These are phyloP conservation scores for Siniperca undulata DNA, from an alignment of 2,797 vertebrate species.

Conservation along the genomic window DNA sequence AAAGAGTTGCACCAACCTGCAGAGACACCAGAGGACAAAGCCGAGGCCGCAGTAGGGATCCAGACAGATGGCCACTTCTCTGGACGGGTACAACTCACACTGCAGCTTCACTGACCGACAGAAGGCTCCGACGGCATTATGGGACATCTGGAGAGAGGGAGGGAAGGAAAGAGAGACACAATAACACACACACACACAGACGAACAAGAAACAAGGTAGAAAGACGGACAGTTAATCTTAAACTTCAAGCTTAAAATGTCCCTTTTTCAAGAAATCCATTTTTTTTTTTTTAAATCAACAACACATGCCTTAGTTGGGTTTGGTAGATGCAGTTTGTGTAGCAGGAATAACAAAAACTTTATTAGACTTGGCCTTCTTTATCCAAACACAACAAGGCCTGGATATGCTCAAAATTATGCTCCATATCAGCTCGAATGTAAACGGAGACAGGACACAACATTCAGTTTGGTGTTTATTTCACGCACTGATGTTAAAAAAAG, in stretches of 20 bases:
- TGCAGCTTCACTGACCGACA: conserved; percentile 99
- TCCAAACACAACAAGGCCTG: neutral
- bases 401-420: neutral
- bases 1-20: conserved; percentile 86
- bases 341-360: neutral
- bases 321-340: neutral
- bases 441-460: neutral
- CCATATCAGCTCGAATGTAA: neutral
- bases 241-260: neutral
- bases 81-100: conserved; percentile 98
- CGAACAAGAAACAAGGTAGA: conserved; percentile 28
- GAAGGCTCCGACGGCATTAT: conserved; percentile 97
- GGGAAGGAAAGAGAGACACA: conserved; percentile 16
- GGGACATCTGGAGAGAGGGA: conserved; percentile 90
- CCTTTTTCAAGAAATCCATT: neutral
- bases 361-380: neutral
- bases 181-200: conserved; percentile 16
- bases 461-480: neutral
- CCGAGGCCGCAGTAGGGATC: conserved; percentile 99
- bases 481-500: neutral
- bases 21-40: conserved; percentile 99
- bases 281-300: neutral
- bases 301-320: neutral
- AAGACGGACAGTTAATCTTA: conserved; percentile 9
- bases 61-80: conserved; percentile 98